Base-by-base conservation (phyloP, 2,797 vertebrate species). In the Pachyuromys duprasi region DNA sequence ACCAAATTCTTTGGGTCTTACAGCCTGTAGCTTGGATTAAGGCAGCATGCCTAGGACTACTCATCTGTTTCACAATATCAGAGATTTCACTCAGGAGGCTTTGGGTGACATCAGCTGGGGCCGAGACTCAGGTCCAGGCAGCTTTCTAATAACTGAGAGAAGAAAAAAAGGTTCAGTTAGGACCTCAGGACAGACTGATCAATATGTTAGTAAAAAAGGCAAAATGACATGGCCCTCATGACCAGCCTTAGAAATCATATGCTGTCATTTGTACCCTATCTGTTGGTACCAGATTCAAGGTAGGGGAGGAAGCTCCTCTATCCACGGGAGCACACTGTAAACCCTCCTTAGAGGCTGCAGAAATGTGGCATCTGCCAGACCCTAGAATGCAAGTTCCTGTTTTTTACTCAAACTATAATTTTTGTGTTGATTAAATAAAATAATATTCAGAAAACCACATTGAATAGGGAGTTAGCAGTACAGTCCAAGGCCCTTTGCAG, bases 371-470 rank as follows among this genome's bases (percentile, higher is more conserved):
- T 36, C 45, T 65, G 14, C 14, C 18, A 36, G 63, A 26, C 72
- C 26, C 80, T 86, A 31, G 45, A 36, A 57, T 2, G 28, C 36
- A 49, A 33, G 28, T 55, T 67, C 72, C 62, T 60, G 60, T 86
- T 17, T n/a, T 67, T 22, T 12, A 49, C 6, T 69, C 18, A n/a
- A 65, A 24, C 63, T 84, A 7, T 67, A 84, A 24, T 14, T 24
- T 75, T 53, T 75, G 14, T 87, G 53, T 89, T 72, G 24, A 67
- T 28, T 72, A 20, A 86, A 81, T 91, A 81, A 95, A 75, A 70
- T 31, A 49, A 62, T 55, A 45, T 57, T 45, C 2, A 39, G 53
- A 67, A 60, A 82, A 31, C 15, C 45, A 31, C 72, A 9, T 6
- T 22, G 63, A 82, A 28, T 2, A 82, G n/a, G 9, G 80, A 53